A percentile compares a stretch with the other conserved stretches of the same genome.
These are phyloP conservation scores for Macrosteles quadrilineatus DNA, from an alignment of 1,140 invertebrate species.

Conservation along the genomic window DNA sequence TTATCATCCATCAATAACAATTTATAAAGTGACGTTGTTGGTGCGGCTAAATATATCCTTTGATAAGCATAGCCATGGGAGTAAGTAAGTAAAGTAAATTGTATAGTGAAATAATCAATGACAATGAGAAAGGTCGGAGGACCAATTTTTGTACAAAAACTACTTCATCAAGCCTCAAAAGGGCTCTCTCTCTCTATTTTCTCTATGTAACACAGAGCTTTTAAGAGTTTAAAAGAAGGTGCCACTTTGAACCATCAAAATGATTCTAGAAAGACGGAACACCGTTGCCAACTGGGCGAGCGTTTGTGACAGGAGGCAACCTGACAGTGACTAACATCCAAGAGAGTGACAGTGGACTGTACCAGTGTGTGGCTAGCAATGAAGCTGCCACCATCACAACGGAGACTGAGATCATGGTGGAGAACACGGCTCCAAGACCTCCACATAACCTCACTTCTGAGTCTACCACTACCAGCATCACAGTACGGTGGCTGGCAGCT, in stretches of 20 bases:
- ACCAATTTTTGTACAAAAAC: too few species aligned
- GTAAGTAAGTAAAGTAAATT: too few species aligned
- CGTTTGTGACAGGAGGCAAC: constrained; percentile 75
- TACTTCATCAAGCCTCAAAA: too few species aligned
- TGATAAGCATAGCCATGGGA: too few species aligned
- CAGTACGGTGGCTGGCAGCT: constrained; percentile 83
- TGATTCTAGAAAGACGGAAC: constrained; percentile 69
- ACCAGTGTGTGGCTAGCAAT: constrained; percentile 90
- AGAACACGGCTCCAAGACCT: constrained; percentile 82
- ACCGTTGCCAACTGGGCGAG: constrained; percentile 67
- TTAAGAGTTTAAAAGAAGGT: too few species aligned
- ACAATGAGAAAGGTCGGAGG: too few species aligned
- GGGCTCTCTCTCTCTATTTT: too few species aligned
- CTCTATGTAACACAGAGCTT: too few species aligned
- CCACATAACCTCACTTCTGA: constrained; percentile 86
- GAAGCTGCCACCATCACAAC: constrained; percentile 87
- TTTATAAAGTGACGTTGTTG: too few species aligned
- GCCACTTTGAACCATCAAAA: constrained; percentile 90
- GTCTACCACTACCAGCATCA: constrained; percentile 73
- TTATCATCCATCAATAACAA: too few species aligned
- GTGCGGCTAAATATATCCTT: too few species aligned
- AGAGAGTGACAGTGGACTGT: constrained; percentile 86
- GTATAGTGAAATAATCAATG: too few species aligned
- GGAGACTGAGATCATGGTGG: constrained; percentile 84
- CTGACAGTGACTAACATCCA: constrained; percentile 79